Conservation (phyloP, 2,113 vertebrate species). For the Zingel zingel region DNA sequence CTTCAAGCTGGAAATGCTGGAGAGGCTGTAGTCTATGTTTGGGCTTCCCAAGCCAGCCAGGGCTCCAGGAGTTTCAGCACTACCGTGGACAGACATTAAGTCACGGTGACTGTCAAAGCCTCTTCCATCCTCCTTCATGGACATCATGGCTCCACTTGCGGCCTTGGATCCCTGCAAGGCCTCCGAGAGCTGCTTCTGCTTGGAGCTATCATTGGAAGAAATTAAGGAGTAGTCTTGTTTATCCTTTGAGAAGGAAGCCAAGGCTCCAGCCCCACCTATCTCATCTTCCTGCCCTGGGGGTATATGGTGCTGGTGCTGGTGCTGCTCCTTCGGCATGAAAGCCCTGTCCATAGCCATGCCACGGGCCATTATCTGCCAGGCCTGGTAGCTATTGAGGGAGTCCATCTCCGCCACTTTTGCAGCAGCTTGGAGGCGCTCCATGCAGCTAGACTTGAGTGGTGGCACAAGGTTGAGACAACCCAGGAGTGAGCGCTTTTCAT, state of each 20-base stretch:
- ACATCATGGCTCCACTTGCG: constrained; percentile 86
- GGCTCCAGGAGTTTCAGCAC: constrained; percentile 61
- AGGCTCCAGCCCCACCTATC: constrained; percentile 85
- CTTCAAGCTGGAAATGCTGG: constrained; percentile 87
- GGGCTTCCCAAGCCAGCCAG: constrained; percentile 84
- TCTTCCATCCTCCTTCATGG: constrained; percentile 90
- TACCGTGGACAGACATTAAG: constrained; percentile 90
- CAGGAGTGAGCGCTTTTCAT: constrained; percentile 95
- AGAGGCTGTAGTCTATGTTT: constrained; percentile 91
- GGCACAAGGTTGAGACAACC: constrained; percentile 97
- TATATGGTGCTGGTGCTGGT: constrained; percentile 83
- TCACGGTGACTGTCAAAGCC: constrained; percentile 93
- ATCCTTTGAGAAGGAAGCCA: constrained; percentile 92
- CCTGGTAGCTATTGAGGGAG: constrained; percentile 97
- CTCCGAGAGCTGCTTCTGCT: constrained; percentile 95
- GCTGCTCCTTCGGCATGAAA: constrained; percentile 95
- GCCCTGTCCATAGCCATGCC: constrained; percentile 97
- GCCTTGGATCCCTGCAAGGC: constrained; percentile 92
- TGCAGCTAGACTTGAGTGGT: constrained; percentile 98
- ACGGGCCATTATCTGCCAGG: constrained; percentile 99
- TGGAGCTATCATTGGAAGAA: constrained; percentile 90
- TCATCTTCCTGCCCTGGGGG: constrained; percentile 92
- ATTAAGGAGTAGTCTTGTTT: constrained; percentile 95
- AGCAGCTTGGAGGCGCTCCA: constrained; percentile 96
- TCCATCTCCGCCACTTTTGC: constrained; percentile 99